Conservation (phyloP, 2,888 invertebrate species). For the Pilophorus perplexus region DNA sequence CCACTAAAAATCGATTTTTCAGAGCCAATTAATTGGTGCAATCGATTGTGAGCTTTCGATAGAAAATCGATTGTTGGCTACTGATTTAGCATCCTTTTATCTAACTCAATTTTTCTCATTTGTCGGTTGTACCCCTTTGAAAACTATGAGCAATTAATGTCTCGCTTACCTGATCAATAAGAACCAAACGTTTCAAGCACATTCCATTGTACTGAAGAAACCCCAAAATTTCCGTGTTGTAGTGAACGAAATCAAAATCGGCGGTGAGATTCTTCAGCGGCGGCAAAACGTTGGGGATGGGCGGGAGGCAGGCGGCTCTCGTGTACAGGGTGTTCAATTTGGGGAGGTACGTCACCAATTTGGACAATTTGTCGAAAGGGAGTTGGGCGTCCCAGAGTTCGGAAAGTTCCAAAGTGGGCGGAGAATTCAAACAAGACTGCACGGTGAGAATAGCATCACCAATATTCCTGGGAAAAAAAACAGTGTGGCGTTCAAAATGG, state of each 20-base stretch:
- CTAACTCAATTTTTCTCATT: no score
- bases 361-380: conserved; percentile 48
- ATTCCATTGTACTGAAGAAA: conserved; percentile 47
- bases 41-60: no score
- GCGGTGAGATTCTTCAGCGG: conserved; percentile 49
- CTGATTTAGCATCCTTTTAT: no score
- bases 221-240: conserved; percentile 45
- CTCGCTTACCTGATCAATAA: conserved; percentile 50
- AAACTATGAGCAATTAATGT: no score
- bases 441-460: conserved; percentile 50
- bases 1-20: no score
- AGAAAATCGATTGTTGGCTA: no score
- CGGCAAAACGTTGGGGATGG: conserved; percentile 43
- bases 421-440: conserved; percentile 44
- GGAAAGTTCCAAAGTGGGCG: conserved; percentile 48
- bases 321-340: conserved; percentile 48
- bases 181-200: conserved; percentile 47
- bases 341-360: conserved; percentile 47
- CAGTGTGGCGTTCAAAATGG: background rate
- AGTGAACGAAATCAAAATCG: conserved; percentile 49
- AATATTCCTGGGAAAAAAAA: conserved; percentile 48
- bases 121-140: no score
- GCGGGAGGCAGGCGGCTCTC: conserved; percentile 46
- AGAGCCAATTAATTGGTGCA: no score
- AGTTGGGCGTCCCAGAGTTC: conserved; percentile 51